Evolutionary conservation across 1,140 invertebrate species (phyloP), one percentile per base, ranked within the genome.

Genomic region (Cherax destructor): DNA sequence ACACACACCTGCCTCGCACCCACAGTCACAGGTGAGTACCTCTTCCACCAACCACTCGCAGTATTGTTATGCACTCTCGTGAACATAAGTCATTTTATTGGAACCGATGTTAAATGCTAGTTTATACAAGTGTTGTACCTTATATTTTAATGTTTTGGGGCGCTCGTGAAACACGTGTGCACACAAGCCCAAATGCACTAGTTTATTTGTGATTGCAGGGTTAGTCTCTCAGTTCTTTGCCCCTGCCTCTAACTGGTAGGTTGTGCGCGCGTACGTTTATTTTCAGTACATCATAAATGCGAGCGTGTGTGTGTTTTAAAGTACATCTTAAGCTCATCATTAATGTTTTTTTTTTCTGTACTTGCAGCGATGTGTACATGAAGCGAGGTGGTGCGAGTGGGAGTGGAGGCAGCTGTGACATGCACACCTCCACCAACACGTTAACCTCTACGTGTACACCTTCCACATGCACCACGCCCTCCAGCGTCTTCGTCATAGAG

Each of bases 401-500:
- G n/a, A 16, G 83, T n/a, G n/a, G n/a, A n/a, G 76, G 85, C 0
- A 65, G 80, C 47, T 86, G 76, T 30, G 91, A 89, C 52, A 69
- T 92, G 10, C 83, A 88, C 76, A 92, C 81, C 21, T 92, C 91
- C 47, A 92, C 91, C 80, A 83, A 93, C 77, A 93, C 91, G 49
- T 72, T 93, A n/a, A 88, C 84, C 69, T 93, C 92, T 16, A 91
- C 91, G 56, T 93, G 88, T 52, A 88, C 87, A 3, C 92, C 92
- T 5, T 92, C 90, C 50, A 93, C 92, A 0, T 93, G 92, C 41
- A 93, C 92, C 50, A 93, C 92, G 81, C 90, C 91, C 92, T 94
- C 95, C 93, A 95, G 95, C 92, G 96, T 96, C 89, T 96, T 96
- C 94, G 95, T 96, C 94, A 96, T 96, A 94, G 96, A 96, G 94